Evolutionary conservation across 2,113 vertebrate genomes (phyloP).

Genomic region (Cervus canadensis): DNA sequence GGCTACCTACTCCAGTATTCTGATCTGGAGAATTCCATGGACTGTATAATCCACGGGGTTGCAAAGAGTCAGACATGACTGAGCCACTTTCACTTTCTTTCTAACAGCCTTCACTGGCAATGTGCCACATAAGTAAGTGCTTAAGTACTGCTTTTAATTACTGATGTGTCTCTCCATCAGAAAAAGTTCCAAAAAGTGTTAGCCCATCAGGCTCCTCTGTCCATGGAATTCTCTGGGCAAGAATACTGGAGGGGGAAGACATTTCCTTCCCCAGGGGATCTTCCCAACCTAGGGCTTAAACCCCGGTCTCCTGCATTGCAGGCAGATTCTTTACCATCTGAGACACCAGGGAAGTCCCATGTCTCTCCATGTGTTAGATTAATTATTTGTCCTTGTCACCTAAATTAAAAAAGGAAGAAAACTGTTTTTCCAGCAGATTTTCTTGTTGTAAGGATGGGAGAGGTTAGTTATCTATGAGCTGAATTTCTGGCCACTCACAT

Average conservation of each 20-base stretch:
- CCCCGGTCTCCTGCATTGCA: not conserved
- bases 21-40: not conserved
- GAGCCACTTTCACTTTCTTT: not conserved
- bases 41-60: not conserved
- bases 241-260: not conserved
- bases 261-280: not conserved
- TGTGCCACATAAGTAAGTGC: not conserved
- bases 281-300: not conserved
- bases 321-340: not conserved
- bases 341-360: not conserved
- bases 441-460: not conserved
- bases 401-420: not conserved
- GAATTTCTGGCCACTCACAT: not conserved
- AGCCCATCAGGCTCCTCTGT: not conserved
- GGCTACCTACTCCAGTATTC: not conserved
- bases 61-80: not conserved
- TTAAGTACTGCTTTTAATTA: not conserved
- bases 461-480: not conserved
- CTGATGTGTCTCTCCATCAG: not conserved
- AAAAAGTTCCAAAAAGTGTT: not conserved
- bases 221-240: not conserved
- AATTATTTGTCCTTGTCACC: not conserved
- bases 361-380: not conserved
- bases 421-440: not conserved
- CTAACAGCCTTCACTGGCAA: not conserved